These are phyloP conservation scores for Aporrectodea caliginosa DNA, from an alignment of 1,140 invertebrate species.

Conservation along the genomic window DNA sequence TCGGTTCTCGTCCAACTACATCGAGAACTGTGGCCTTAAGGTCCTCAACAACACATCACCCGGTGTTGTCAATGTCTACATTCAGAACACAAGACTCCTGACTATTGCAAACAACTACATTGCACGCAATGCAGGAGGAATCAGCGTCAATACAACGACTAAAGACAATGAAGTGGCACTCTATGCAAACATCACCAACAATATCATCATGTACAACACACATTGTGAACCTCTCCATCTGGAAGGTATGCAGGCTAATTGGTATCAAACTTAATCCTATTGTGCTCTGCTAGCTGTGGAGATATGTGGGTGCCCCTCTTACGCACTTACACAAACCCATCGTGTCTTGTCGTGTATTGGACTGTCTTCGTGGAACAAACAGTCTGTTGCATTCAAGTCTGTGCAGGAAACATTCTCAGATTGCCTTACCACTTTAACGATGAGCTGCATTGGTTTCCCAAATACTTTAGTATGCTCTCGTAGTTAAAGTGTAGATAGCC, in stretches of 20 bases:
- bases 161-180: slow-evolving; percentile 47
- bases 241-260: slow-evolving; percentile 58
- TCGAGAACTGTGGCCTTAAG: slow-evolving; percentile 76
- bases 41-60: slow-evolving; percentile 11
- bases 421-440: no score
- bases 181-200: slow-evolving; percentile 86
- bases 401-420: no score
- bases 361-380: no score
- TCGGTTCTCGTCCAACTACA: slow-evolving; percentile 80
- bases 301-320: no score
- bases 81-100: slow-evolving; percentile 89
- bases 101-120: slow-evolving; percentile 44
- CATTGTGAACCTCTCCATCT: slow-evolving; percentile 79
- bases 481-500: no score
- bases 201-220: slow-evolving; percentile 81
- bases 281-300: no score
- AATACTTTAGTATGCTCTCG: no score
- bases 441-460: no score
- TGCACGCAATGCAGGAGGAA: slow-evolving; percentile 45
- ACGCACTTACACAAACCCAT: no score
- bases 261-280: no score
- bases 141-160: slow-evolving; percentile 43
- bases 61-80: slow-evolving; percentile 64
- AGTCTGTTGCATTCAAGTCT: no score
- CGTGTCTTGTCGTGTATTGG: no score